Base-by-base conservation (phyloP, 2,888 invertebrate species). In the Trichogramma evanescens region DNA sequence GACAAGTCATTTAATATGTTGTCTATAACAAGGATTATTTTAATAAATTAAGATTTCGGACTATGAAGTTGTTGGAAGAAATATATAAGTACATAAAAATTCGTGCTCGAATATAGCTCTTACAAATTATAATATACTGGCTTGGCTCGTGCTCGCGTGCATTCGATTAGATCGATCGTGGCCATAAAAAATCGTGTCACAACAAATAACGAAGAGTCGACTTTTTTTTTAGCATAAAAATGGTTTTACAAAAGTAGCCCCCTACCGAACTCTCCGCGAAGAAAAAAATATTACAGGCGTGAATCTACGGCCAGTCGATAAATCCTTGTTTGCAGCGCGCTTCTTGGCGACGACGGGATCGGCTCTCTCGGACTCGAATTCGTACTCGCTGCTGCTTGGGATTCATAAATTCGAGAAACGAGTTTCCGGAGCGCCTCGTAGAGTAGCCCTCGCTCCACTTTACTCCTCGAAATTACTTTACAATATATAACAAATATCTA, bases 231-330 rank as follows among this genome's bases (percentile, higher is more conserved):
- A 9, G 53, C 8, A 10, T 50, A 13, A 7, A 49, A 44, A 50
- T 42, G 46, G 13, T 40, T 54, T 54, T 50, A 50, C 26, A 42
- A 51, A 1, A 2, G 42, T 48, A 56, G 42, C 51, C 26, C 50
- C 44, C 48, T 58, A 9, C 61, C 40, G 53, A 54, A 44, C 45
- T 38, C 42, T 51, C 10, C 9, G 7, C 6, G 40, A 10, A 46
- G 52, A 56, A 56, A 56, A 26, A 26, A 26, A 26, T 26, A 26
- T 26, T 26, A 54, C 56, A 59, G 61, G 58, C 48, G 61, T 61
- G 58, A 59, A 61, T 26, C 56, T 56, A 58, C 53, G 51, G 26
- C 26, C 1, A 54, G 52, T 44, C 63, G 40, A 63, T 63, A 61
- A 58, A 63, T 60, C 43, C n/a, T 42, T 49, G 26, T 45, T 46